Evolutionary conservation across 2,113 vertebrate genomes (phyloP), one percentile per base, ranked within the genome.

Genomic region (Periophthalmodon schlosseri): DNA sequence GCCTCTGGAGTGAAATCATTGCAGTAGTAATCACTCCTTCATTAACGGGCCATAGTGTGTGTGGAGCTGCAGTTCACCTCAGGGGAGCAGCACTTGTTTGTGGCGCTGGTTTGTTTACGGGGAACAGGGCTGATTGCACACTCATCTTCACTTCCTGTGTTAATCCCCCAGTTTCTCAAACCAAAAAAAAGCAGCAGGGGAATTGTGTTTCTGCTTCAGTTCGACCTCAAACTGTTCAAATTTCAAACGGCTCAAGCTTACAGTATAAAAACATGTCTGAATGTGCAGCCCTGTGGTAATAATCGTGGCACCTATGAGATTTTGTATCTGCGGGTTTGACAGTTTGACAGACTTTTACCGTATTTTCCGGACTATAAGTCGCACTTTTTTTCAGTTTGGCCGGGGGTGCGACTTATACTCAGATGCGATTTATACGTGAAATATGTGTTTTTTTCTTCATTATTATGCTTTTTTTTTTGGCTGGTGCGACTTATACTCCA

Each of bases 111-210:
- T 74, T 89, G 88, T 92, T 91, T 91, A 89, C 79, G 82, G 75
- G 57, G 72, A 79, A 80, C 57, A 28, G 57, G 16, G 74, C 87
- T 88, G 86, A 91, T 88, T 90, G 85, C 79, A 69, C 82, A 78
- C 77, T 87, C 86, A 73, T 77, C 78, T 75, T 75, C 77, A 72
- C 89, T 88, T 94, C 91, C 91, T 88, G 87, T 80, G 84, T 89
- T 89, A 85, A 91, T 91, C 82, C 83, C 89, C 80, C 80, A 72
- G 73, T 87, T 84, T 87, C 78, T 14, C 49, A 78, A 56, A 67
- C 64, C 60, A 72, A 71, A 76, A 67, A 68, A 68, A 68, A 44
- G 39, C 21, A 24, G 60, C 64, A 21, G 69, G 77, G 74, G 83
- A 65, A 79, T 85, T 86, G 89, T 61, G 83, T 69, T 86, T 85